phyloP scores from a whole-genome alignment of 1,140 invertebrate species.

The Eumaeus atala region DNA sequence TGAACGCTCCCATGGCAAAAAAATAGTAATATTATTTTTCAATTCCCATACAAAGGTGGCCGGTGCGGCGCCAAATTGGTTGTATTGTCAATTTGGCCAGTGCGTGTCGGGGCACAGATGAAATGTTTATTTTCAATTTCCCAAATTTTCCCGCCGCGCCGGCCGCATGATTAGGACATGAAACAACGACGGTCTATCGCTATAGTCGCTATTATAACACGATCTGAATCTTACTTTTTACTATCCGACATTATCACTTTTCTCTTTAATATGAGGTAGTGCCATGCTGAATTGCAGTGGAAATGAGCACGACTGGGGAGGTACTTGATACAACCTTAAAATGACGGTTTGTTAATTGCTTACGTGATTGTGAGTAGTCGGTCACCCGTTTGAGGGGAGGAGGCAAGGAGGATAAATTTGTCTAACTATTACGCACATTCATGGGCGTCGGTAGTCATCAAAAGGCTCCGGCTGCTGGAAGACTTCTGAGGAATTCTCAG shows the following conservation, averaged over 20 bases:
- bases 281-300: too few species aligned
- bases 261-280: too few species aligned
- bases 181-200: conserved; percentile 49
- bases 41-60: conserved; percentile 73
- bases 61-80: conserved; percentile 68
- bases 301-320: too few species aligned
- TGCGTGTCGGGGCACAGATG: conserved; percentile 69
- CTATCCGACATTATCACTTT: background rate
- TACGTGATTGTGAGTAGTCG: too few species aligned
- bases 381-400: too few species aligned
- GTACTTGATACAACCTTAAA: too few species aligned
- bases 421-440: too few species aligned
- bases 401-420: too few species aligned
- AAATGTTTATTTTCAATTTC: conserved; percentile 75
- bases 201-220: conserved; percentile 38
- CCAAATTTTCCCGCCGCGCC: conserved; percentile 61
- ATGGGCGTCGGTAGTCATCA: too few species aligned
- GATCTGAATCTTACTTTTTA: background rate
- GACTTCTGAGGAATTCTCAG: too few species aligned
- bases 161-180: conserved; percentile 63
- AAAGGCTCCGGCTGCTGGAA: too few species aligned
- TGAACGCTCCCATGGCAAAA: conserved; percentile 48
- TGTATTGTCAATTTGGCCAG: conserved; percentile 74
- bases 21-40: conserved; percentile 73
- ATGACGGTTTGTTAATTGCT: too few species aligned